These are phyloP conservation scores for Mythimna albipuncta DNA, from an alignment of 2,888 invertebrate genomes.

Conservation along the genomic window DNA sequence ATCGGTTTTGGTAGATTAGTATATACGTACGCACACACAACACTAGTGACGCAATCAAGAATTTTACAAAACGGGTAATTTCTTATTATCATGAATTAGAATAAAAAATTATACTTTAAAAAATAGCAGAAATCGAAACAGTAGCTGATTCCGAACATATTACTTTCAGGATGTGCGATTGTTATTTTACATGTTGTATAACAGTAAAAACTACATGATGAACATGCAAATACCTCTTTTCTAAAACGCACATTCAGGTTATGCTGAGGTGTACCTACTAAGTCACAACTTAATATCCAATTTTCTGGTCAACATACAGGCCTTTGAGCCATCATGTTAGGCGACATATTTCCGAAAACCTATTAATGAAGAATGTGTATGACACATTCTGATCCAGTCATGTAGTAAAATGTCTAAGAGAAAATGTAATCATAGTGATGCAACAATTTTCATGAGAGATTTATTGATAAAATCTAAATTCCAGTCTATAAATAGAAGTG, in stretches of 20 bases:
- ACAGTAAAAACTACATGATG: not conserved
- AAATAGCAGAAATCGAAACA: no score
- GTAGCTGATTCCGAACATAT: no score
- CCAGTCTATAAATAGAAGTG: conserved; percentile 29
- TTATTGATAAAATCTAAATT: conserved; percentile 21
- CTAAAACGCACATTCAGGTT: not conserved
- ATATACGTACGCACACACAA: no score
- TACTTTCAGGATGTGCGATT: no score
- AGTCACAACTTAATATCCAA: not conserved
- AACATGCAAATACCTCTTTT: not conserved
- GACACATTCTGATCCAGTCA: not conserved
- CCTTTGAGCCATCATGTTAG: conserved; percentile 7
- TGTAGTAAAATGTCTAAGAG: conserved; percentile 3
- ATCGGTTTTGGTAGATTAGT: no score
- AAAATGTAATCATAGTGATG: conserved; percentile 14
- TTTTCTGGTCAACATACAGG: conserved; percentile 12
- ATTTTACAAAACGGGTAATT: no score
- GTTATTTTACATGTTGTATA: no score
- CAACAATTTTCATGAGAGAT: conserved; percentile 19
- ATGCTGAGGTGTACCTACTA: no score
- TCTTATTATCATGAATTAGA: no score
- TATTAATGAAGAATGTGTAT: not conserved
- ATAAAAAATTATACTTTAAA: no score
- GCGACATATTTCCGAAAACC: conserved; percentile 5
- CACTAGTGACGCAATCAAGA: no score